Conservation (phyloP, 2,888 invertebrate genomes). For the Cylloceria caligata region DNA sequence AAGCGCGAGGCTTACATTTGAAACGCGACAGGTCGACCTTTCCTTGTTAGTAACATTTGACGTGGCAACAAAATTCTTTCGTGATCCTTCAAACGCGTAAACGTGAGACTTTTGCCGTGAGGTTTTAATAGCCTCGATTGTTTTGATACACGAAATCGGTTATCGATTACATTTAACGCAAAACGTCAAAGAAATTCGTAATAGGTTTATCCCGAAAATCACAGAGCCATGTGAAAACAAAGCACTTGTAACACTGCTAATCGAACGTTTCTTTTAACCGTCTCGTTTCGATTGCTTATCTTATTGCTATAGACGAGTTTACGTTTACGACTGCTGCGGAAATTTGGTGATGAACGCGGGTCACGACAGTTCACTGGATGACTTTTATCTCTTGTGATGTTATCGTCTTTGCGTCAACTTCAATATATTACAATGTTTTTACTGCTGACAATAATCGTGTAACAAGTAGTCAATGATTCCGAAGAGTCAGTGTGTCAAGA, state of each 20-base stretch:
- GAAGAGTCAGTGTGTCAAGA: too few relatives aligned
- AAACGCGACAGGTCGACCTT: too few relatives aligned
- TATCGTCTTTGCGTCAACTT: not conserved
- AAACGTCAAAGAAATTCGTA: conserved; percentile 6
- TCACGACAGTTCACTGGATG: not conserved
- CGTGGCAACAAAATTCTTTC: too few relatives aligned
- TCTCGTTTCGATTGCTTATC: not conserved
- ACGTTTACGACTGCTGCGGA: not conserved
- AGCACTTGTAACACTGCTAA: not conserved
- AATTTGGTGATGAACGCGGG: not conserved
- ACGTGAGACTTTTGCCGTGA: too few relatives aligned
- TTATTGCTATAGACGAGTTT: not conserved
- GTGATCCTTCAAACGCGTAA: too few relatives aligned
- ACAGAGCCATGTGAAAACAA: not conserved
- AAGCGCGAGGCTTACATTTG: not conserved
- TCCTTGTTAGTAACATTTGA: too few relatives aligned
- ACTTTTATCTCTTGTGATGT: conserved; percentile 16
- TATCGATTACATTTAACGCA: not conserved
- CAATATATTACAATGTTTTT: not conserved
- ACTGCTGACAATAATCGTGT: not conserved
- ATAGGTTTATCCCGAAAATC: conserved; percentile 1
- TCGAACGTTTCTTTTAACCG: conserved; percentile 11
- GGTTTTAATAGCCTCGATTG: too few relatives aligned
- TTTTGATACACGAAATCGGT: not conserved
- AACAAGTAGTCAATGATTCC: too few relatives aligned